Conservation (phyloP, 2,113 vertebrate genomes). For the Nesoenas mayeri region DNA sequence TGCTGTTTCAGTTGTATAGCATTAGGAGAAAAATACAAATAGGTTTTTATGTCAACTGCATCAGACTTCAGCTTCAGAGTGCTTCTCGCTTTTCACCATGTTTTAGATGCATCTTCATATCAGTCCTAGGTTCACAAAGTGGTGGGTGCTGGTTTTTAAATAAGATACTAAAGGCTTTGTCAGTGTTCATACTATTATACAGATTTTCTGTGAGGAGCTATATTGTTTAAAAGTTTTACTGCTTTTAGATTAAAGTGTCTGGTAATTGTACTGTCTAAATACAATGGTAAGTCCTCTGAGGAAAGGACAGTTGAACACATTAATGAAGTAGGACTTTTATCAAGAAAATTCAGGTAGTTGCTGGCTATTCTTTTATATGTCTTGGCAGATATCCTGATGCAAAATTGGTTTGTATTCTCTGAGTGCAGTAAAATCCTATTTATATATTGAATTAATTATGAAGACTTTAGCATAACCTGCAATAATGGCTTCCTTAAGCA, state of each 20-base stretch:
- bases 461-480: neutral
- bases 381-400: neutral
- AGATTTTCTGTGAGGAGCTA: neutral
- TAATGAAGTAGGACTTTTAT: neutral
- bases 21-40: neutral
- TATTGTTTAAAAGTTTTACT: neutral
- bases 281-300: neutral
- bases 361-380: neutral
- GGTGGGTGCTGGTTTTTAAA: neutral
- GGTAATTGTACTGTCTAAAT: neutral
- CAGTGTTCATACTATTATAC: neutral
- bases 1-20: neutral
- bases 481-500: neutral
- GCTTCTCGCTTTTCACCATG: neutral
- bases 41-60: neutral
- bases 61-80: neutral
- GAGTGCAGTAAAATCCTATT: neutral
- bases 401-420: neutral
- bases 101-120: neutral
- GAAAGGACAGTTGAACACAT: neutral
- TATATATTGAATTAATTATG: neutral
- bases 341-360: neutral
- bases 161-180: neutral
- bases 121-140: neutral
- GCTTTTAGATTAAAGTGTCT: neutral